These are phyloP conservation scores for Corythoichthys intestinalis DNA, from an alignment of 2,113 vertebrate genomes.

Conservation along the genomic window DNA sequence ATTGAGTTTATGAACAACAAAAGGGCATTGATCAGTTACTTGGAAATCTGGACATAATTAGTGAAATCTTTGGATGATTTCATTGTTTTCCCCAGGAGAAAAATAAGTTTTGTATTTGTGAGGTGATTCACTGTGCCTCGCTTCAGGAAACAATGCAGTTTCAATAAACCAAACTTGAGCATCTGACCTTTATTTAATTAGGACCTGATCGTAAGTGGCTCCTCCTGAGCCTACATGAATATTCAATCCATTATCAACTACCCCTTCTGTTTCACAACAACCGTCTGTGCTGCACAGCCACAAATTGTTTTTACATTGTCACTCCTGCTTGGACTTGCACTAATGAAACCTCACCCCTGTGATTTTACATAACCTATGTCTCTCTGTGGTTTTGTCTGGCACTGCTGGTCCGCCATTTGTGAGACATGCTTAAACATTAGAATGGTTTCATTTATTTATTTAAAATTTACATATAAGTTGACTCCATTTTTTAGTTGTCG, in stretches of 20 bases:
- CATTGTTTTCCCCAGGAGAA: background rate
- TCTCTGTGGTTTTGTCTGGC: background rate
- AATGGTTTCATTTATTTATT: too few species aligned
- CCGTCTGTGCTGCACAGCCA: constrained; percentile 18
- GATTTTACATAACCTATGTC: background rate
- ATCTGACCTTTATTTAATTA: constrained; percentile 66
- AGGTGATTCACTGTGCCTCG: background rate
- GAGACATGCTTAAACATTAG: background rate
- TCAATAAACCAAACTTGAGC: constrained; percentile 53
- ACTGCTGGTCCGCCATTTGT: background rate
- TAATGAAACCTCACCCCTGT: background rate
- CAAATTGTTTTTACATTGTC: background rate
- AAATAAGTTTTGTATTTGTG: background rate
- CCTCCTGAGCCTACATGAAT: constrained; percentile 59
- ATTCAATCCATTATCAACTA: constrained; percentile 51
- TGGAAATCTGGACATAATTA: background rate
- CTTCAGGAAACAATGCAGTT: constrained; percentile 48
- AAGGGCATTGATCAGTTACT: background rate
- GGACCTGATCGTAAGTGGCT: constrained; percentile 49
- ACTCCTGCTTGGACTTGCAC: background rate
- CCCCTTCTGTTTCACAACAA: constrained; percentile 50
- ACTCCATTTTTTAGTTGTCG: too few species aligned
- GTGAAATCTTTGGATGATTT: background rate
- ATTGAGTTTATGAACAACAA: too few species aligned
- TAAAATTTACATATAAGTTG: too few species aligned